phyloP scores from a whole-genome alignment of 64 coral and sea anemone genomes.

The Exaiptasia diaphana region DNA sequence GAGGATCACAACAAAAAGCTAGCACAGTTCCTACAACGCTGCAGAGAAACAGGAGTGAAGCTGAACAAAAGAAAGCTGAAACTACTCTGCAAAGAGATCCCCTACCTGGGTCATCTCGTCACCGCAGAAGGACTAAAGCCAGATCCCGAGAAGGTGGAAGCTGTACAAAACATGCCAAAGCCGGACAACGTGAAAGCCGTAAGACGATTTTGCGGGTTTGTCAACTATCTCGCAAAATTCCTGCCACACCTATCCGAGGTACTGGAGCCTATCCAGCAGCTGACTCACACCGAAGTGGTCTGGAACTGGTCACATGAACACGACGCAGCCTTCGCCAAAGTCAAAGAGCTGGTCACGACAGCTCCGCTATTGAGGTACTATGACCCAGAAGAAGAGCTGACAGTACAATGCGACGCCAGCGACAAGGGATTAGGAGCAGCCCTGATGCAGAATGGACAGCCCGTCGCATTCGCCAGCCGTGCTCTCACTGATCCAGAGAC shows the following conservation, averaged over 20 bases:
- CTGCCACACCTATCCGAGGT: slow-evolving; percentile 2
- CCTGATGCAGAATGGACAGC: slow-evolving; percentile 21
- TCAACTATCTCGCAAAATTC: slow-evolving; percentile 47
- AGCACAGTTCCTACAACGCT: neutral
- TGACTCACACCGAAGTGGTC: slow-evolving; percentile 2
- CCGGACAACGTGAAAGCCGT: slow-evolving; percentile 26
- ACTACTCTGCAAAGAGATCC: neutral
- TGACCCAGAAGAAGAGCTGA: neutral
- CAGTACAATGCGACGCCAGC: slow-evolving; percentile 8
- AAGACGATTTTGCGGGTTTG: slow-evolving; percentile 24
- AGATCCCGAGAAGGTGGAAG: slow-evolving; percentile 33
- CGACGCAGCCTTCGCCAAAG: slow-evolving; percentile 23
- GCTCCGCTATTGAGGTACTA: slow-evolving; percentile 45
- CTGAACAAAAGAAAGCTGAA: slow-evolving; percentile 18
- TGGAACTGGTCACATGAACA: slow-evolving; percentile 16
- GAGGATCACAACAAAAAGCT: neutral
- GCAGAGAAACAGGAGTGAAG: slow-evolving; percentile 8
- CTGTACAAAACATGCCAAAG: slow-evolving; percentile 38
- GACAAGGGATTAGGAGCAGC: slow-evolving; percentile 20
- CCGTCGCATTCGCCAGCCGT: slow-evolving; percentile 21
- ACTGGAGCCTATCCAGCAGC: slow-evolving; percentile 2
- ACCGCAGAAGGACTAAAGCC: slow-evolving; percentile 28
- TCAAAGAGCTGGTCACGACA: neutral
- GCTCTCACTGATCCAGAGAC: neutral
- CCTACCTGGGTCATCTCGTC: slow-evolving; percentile 10